Conservation (phyloP, 2,797 vertebrate species). For the Acrocephalus scirpaceus region DNA sequence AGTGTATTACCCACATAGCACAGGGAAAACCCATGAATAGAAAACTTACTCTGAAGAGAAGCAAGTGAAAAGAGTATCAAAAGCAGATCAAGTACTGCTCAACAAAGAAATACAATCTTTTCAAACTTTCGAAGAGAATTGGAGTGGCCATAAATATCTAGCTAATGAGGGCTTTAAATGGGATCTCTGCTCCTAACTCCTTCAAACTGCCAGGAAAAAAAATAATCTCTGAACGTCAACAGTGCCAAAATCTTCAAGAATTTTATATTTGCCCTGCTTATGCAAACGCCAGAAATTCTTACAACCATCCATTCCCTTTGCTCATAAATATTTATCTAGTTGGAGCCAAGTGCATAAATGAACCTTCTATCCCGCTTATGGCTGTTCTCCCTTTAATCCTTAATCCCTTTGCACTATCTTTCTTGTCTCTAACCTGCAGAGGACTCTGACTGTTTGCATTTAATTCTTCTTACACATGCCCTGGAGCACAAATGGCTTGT, state of each 20-base stretch:
- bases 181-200: not conserved
- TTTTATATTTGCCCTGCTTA: constrained; percentile 23
- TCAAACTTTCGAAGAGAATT: not conserved
- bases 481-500: constrained; percentile 70
- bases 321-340: constrained; percentile 72
- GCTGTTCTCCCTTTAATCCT: constrained; percentile 69
- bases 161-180: not conserved
- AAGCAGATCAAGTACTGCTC: not conserved
- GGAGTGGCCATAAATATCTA: not conserved
- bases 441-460: constrained; percentile 71
- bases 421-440: constrained; percentile 71
- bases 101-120: not conserved
- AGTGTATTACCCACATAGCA: not conserved
- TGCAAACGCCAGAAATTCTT: constrained; percentile 21
- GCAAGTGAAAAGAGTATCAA: not conserved
- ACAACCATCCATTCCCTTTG: constrained; percentile 17
- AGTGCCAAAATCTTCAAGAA: constrained; percentile 18
- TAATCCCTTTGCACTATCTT: constrained; percentile 72
- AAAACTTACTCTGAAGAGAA: not conserved
- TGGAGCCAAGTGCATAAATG: constrained; percentile 58
- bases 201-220: not conserved
- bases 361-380: constrained; percentile 45
- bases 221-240: not conserved
- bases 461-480: constrained; percentile 73
- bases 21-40: not conserved